A percentile compares a stretch with the other conserved stretches of the same genome.
These are phyloP conservation scores for Drosophila sordidula DNA, from an alignment of 2,888 invertebrate species.

Conservation along the genomic window DNA sequence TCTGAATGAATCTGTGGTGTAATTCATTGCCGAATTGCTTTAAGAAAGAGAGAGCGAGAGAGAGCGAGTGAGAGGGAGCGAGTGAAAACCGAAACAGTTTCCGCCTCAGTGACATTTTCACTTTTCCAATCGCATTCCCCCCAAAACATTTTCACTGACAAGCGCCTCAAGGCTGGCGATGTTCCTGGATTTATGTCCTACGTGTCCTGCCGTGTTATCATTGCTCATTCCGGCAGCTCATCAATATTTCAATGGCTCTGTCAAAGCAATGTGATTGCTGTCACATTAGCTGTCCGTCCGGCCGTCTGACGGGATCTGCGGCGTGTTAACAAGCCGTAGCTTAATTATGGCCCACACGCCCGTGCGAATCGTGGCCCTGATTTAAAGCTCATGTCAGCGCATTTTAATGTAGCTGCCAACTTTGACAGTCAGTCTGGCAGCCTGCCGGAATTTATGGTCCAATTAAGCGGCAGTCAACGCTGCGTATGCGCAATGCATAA, in stretches of 20 bases:
- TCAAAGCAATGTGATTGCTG: conserved; percentile 57
- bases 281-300: conserved; percentile 41
- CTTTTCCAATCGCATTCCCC: conserved; percentile 21
- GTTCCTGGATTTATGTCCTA: conserved; percentile 31
- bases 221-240: conserved; percentile 47
- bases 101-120: conserved; percentile 17
- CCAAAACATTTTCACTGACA: conserved; percentile 41
- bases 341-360: conserved; percentile 54
- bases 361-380: conserved; percentile 4
- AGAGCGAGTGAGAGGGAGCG: background rate
- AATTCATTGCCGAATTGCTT: background rate
- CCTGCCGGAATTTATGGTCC: conserved; percentile 51
- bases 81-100: conserved; percentile 5
- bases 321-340: conserved; percentile 42
- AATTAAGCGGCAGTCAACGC: conserved; percentile 44
- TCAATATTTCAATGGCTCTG: conserved; percentile 63
- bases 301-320: conserved; percentile 9
- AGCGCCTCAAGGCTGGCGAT: background rate
- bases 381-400: conserved; percentile 8
- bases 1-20: background rate
- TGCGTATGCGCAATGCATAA: conserved; percentile 46
- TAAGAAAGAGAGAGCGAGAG: background rate
- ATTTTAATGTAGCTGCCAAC: conserved; percentile 30
- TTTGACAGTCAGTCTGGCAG: background rate
- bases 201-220: conserved; percentile 36